Base-by-base conservation (phyloP, 2,888 invertebrate genomes). In the Beris morrisii region DNA sequence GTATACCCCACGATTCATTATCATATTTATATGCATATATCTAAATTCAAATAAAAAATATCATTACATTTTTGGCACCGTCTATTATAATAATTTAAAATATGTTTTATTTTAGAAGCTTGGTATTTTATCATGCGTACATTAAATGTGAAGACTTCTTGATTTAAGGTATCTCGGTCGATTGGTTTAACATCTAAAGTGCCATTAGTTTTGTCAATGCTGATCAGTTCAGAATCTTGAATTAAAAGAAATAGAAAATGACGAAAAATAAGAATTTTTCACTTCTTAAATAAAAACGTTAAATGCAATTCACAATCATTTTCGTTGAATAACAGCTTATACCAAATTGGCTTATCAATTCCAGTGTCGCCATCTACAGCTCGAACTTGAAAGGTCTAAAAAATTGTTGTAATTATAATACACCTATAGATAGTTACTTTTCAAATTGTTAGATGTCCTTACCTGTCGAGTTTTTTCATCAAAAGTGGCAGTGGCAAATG, bases 361-460 rank as follows among this genome's bases (percentile, higher is more conserved):
- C 83, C 84, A 1, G 84, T 83, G 75, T 88, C 88, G 1, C 87
- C 88, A 73, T 88, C 88, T 22, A 84, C 82, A 5, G 88, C 88
- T 28, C 76, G 73, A 1, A 87, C 82, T 3, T 72, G 72, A 73
- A 86, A 85, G 46, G 45, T 64, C 78, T 78, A 46, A 5, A 66
- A 66, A 48, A 15, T 48, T 48, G 2, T 44, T 12, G 11, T 22
- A 38, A 38, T 22, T 22, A 22, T 22, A n/a, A n/a, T n/a, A n/a
- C n/a, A n/a, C n/a, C n/a, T 22, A 22, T 22, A 2, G 22, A 22
- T 2, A 22, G 22, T 22, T 22, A 22, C 22, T 3, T 22, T 22
- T 22, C 3, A 22, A 68, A 31, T 50, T 38, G 44, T 13, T 15
- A 22, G 22, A 38, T 38, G 31, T 31, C n/a, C 15, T 69, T 70